A percentile compares a stretch with the other conserved stretches of the same genome.
Evolutionary conservation across 2,888 invertebrate genomes (phyloP).

Genomic region (Luperina testacea): DNA sequence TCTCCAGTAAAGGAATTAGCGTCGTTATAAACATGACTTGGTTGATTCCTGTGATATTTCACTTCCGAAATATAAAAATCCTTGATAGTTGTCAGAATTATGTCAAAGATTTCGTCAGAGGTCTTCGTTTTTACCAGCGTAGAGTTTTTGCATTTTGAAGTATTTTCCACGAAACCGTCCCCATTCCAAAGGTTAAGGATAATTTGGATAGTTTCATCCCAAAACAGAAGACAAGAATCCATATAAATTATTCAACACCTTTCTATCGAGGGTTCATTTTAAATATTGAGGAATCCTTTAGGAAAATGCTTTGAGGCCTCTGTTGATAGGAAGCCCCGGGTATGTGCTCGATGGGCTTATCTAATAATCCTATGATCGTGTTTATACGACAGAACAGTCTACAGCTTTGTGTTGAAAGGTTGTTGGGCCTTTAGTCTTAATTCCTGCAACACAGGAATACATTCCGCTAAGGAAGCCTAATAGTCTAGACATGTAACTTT

Average conservation of each 20-base stretch:
- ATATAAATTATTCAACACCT: slow-evolving; percentile 50
- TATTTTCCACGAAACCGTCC: slow-evolving; percentile 2
- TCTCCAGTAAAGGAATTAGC: background rate
- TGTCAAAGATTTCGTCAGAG: background rate
- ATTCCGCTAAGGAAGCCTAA: background rate
- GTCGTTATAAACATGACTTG: background rate
- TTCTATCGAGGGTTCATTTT: slow-evolving; percentile 28
- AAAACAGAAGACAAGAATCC: slow-evolving; percentile 19
- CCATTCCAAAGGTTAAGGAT: slow-evolving; percentile 2
- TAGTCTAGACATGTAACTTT: background rate
- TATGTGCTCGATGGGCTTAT: slow-evolving; percentile 38
- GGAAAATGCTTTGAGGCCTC: slow-evolving; percentile 24
- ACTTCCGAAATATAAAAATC: background rate
- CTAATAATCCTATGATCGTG: slow-evolving; percentile 42
- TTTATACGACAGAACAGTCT: slow-evolving; percentile 31
- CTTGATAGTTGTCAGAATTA: background rate
- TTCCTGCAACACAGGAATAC: background rate
- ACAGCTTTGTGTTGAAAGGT: slow-evolving; percentile 21
- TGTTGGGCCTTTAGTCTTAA: slow-evolving; percentile 17
- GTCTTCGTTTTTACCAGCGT: background rate
- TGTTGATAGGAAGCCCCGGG: slow-evolving; percentile 48
- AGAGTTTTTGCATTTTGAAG: slow-evolving; percentile 6
- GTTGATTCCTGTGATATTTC: background rate
- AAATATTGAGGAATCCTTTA: slow-evolving; percentile 38
- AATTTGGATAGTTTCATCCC: slow-evolving; percentile 7